Conservation (phyloP, 53 echinoderm and acorn worm genomes). For the Paracentrotus lividus region DNA sequence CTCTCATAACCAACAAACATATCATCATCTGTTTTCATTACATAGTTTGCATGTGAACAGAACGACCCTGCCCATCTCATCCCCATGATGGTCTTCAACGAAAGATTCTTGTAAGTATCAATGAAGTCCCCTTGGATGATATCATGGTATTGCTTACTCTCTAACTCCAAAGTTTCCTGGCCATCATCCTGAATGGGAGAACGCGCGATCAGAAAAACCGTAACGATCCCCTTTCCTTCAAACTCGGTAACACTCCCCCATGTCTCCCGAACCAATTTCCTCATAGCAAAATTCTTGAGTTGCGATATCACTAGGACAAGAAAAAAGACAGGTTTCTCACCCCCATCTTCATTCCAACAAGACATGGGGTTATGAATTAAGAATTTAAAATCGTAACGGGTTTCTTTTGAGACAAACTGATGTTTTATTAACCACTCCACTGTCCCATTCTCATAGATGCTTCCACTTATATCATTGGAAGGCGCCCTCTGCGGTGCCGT, state of each 20-base stretch:
- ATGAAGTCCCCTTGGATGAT: conserved; percentile 73
- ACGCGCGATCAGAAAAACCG: conserved; percentile 57
- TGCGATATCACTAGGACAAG: background rate
- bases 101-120: conserved; percentile 79
- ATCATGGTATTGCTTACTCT: conserved; percentile 67
- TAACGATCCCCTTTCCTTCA: conserved; percentile 38
- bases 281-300: background rate
- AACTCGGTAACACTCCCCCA: conserved; percentile 67
- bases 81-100: conserved; percentile 81
- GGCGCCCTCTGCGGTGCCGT: background rate
- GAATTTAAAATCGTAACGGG: background rate
- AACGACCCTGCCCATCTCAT: conserved; percentile 80
- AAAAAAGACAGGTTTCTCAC: background rate
- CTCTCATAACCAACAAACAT: conserved; percentile 69
- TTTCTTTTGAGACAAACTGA: background rate
- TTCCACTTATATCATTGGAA: background rate
- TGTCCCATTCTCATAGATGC: background rate
- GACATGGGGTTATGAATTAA: background rate
- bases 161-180: conserved; percentile 14
- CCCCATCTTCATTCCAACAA: background rate
- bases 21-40: conserved; percentile 77
- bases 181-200: background rate
- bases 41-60: conserved; percentile 73
- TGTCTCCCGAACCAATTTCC: conserved; percentile 36
- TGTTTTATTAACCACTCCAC: background rate